phyloP scores from a whole-genome alignment of 2,797 vertebrate genomes.

The Sitta carolinensis region DNA sequence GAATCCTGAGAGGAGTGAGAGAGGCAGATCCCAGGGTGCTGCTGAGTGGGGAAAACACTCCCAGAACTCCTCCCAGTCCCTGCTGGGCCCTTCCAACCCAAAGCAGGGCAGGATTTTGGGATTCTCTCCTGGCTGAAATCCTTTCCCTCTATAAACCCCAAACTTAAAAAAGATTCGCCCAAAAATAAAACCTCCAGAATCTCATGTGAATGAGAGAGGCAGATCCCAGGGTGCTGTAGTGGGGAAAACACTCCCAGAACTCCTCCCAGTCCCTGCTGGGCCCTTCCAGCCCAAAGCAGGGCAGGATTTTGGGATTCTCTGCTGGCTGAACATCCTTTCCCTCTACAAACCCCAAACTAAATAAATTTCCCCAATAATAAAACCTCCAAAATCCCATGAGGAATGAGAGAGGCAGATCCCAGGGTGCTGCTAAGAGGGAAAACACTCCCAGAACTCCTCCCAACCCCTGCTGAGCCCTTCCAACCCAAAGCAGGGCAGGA shows the following conservation, averaged over 20 bases:
- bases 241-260: too few relatives aligned
- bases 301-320: too few relatives aligned
- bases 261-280: too few relatives aligned
- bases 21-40: not conserved
- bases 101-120: accelerated
- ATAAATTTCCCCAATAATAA: not conserved
- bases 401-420: too few relatives aligned
- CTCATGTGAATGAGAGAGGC: too few relatives aligned
- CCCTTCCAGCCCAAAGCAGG: not conserved
- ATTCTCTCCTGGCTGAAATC: not conserved
- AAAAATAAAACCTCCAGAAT: not conserved
- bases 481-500: not conserved
- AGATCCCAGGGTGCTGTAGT: too few relatives aligned
- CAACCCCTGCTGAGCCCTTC: not conserved
- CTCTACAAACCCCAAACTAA: not conserved
- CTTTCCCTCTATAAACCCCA: not conserved
- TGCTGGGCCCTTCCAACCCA: not conserved
- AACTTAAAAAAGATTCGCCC: not conserved
- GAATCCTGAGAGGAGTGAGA: accelerated
- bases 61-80: not conserved
- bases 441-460: not conserved
- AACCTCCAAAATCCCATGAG: too few relatives aligned
- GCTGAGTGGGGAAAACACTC: not conserved
- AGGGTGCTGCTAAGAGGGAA: not conserved
- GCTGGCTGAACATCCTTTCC: not conserved